Conservation (phyloP, 1,140 invertebrate species). For the Subanguina moxae region DNA sequence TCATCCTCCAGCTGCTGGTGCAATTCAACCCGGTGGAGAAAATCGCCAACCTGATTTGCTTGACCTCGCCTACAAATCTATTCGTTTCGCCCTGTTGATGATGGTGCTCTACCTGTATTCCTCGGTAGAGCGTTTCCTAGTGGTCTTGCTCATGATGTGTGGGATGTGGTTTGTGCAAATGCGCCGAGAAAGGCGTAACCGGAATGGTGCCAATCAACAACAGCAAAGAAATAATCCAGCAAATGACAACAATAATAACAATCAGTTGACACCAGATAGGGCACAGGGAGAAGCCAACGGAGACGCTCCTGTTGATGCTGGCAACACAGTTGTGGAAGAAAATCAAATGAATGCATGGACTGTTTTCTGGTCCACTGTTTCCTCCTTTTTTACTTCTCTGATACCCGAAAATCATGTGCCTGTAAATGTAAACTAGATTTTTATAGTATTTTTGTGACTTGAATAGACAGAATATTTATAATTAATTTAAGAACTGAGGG, state of each 20-base stretch:
- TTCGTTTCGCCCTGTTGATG: conserved; percentile 17
- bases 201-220: background rate
- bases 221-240: background rate
- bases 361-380: conserved; percentile 17
- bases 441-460: too few relatives aligned
- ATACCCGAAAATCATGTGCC: conserved; percentile 23
- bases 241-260: conserved; percentile 22
- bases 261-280: conserved; percentile 5
- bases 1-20: background rate
- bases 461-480: too few relatives aligned
- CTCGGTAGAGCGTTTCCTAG: conserved; percentile 9
- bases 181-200: conserved; percentile 7
- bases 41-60: conserved; percentile 5
- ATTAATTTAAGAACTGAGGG: too few relatives aligned
- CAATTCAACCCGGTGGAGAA: background rate
- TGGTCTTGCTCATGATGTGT: conserved; percentile 8
- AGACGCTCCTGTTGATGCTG: background rate
- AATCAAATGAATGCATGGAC: conserved; percentile 12
- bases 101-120: conserved; percentile 17
- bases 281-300: background rate
- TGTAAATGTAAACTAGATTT: conserved; percentile 12
- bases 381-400: conserved; percentile 22
- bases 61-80: conserved; percentile 17
- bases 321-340: background rate
- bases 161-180: conserved; percentile 20